Conservation (phyloP, 2,888 invertebrate species). For the Spilarctia lutea region DNA sequence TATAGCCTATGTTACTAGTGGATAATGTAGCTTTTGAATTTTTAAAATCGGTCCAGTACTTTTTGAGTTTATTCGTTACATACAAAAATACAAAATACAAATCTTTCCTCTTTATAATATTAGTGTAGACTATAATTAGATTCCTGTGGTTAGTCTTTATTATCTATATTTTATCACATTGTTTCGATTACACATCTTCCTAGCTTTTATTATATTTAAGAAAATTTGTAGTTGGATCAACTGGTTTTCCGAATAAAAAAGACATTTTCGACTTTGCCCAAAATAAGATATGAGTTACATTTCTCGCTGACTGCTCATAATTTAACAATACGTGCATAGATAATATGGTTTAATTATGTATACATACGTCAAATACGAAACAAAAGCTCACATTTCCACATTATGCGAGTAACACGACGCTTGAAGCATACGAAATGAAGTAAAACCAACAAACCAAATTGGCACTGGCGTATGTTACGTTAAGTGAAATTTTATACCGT, state of each 20-base stretch:
- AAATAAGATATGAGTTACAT: not conserved
- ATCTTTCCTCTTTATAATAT: no score
- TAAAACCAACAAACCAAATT: slow-evolving; percentile 70
- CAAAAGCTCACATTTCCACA: slow-evolving; percentile 66
- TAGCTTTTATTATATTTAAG: not conserved
- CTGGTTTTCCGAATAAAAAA: no score
- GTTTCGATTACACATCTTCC: no score
- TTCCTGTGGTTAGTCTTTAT: not conserved
- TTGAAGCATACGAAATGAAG: slow-evolving; percentile 67
- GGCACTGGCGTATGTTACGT: slow-evolving; percentile 62
- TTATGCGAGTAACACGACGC: slow-evolving; percentile 62
- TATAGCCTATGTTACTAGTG: no score
- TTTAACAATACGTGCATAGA: slow-evolving; percentile 26
- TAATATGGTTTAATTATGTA: slow-evolving; percentile 52
- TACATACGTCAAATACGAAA: slow-evolving; percentile 61
- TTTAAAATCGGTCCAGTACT: no score
- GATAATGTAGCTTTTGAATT: no score
- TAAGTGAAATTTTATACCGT: slow-evolving; percentile 78
- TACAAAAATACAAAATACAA: no score
- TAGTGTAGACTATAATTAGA: no score
- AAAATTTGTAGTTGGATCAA: no score
- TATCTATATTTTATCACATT: not conserved
- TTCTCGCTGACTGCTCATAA: slow-evolving; percentile 9
- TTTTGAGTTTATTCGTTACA: no score
- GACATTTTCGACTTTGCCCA: not conserved